phyloP scores from a whole-genome alignment of 1,140 invertebrate genomes.

The Cylas formicarius region DNA sequence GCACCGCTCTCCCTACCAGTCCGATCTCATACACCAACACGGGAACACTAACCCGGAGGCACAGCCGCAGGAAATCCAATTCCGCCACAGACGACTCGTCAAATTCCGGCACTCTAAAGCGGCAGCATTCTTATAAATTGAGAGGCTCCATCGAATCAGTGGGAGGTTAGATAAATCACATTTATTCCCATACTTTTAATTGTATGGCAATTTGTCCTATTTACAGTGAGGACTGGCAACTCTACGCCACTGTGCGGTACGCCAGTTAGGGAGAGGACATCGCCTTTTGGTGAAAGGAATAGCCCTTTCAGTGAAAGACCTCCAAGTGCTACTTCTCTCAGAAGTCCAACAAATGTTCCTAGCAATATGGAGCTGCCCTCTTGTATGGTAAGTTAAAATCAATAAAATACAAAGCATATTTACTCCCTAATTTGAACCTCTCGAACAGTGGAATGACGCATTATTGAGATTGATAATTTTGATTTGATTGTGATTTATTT shows the following conservation, averaged over 20 bases:
- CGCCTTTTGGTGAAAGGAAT: conserved; percentile 39
- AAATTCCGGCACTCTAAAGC: conserved; percentile 49
- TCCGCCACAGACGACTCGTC: conserved; percentile 45
- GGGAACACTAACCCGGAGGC: conserved; percentile 48
- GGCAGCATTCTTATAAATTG: conserved; percentile 43
- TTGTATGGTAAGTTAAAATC: conserved; percentile 41
- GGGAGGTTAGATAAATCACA: too few species aligned
- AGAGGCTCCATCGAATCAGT: conserved; percentile 40
- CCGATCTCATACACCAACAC: conserved; percentile 36
- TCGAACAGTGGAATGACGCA: neutral
- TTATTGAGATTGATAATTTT: conserved; percentile 5
- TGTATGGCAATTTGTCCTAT: too few species aligned
- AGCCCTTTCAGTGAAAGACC: conserved; percentile 41
- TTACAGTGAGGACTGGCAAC: conserved; percentile 43
- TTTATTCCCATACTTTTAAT: too few species aligned
- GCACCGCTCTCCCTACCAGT: conserved; percentile 22
- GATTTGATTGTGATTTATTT: too few species aligned
- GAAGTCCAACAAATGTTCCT: conserved; percentile 41
- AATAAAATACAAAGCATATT: conserved; percentile 2
- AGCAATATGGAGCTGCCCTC: conserved; percentile 31
- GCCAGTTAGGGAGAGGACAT: conserved; percentile 45
- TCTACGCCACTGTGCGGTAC: conserved; percentile 48
- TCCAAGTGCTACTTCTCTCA: conserved; percentile 42
- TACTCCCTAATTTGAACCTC: neutral
- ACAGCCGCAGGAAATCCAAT: conserved; percentile 46